phyloP scores from a whole-genome alignment of 2,113 vertebrate species.

The Philantomba maxwellii region DNA sequence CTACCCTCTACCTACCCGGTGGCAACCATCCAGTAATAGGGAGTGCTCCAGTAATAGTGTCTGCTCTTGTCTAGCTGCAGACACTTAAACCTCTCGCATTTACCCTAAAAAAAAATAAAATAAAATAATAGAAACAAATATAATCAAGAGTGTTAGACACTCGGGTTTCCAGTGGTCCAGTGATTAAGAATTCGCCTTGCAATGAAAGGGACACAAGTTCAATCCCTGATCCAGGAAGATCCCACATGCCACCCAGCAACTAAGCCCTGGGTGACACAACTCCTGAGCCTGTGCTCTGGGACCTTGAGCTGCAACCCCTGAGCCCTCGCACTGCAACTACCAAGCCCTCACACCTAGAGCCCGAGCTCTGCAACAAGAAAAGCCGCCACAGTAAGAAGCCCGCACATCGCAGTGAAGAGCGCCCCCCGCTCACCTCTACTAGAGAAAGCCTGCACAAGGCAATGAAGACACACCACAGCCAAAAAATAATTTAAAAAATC shows the following conservation, averaged over 20 bases:
- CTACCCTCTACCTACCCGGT: not conserved
- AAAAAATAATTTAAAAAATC: not conserved
- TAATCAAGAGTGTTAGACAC: not conserved
- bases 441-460: not conserved
- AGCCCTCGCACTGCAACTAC: not conserved
- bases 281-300: not conserved
- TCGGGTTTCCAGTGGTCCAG: not conserved
- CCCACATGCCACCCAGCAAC: not conserved
- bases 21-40: not conserved
- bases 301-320: not conserved
- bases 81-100: not conserved
- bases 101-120: not conserved
- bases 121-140: not conserved
- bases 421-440: rapidly evolving
- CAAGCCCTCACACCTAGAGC: not conserved
- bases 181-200: not conserved
- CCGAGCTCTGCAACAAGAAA: not conserved
- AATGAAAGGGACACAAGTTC: not conserved
- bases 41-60: too few species aligned
- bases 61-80: not conserved
- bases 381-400: not conserved
- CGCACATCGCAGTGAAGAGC: not conserved
- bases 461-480: not conserved
- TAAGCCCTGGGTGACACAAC: not conserved
- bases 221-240: not conserved